phyloP scores from a whole-genome alignment of 92 coral and sea anemone genomes.

The Parazoanthus darwini region DNA sequence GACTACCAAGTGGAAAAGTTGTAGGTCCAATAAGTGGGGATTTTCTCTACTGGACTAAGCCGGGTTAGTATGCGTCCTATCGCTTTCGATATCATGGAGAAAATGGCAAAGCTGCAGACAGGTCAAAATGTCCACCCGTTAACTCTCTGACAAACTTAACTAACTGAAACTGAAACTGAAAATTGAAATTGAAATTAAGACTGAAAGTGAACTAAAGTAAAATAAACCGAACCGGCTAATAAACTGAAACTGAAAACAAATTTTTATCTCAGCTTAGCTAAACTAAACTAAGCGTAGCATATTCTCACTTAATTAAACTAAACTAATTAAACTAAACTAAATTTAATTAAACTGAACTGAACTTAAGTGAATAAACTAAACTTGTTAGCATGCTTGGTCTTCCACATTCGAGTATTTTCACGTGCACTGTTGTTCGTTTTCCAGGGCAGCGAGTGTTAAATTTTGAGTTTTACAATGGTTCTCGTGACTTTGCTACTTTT shows the following conservation, averaged over 20 bases:
- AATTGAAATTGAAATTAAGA: not conserved
- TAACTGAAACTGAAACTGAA: not conserved
- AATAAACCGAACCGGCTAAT: too few relatives aligned
- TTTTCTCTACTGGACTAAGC: slow-evolving; percentile 36
- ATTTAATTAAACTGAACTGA: too few relatives aligned
- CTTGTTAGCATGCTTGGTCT: not conserved
- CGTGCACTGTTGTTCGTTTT: not conserved
- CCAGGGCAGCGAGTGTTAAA: slow-evolving; percentile 5
- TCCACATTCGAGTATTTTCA: not conserved
- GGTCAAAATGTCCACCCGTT: not conserved
- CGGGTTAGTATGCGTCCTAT: slow-evolving; percentile 39
- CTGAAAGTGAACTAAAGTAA: too few relatives aligned
- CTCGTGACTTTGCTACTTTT: slow-evolving; percentile 3
- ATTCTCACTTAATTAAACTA: too few relatives aligned
- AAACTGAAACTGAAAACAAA: too few relatives aligned
- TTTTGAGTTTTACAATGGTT: slow-evolving; percentile 27
- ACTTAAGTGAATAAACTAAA: too few relatives aligned
- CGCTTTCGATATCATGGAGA: slow-evolving; percentile 1
- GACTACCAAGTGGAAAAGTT: slow-evolving; percentile 14
- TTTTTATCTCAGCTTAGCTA: too few relatives aligned
- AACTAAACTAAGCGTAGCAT: too few relatives aligned
- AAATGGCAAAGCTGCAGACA: not conserved
- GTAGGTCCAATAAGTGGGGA: slow-evolving; percentile 47
- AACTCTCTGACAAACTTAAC: not conserved
- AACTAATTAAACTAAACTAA: too few relatives aligned